Base-by-base conservation (phyloP, 2,797 vertebrate species). In the Ctenochaetus hawaiiensis region DNA sequence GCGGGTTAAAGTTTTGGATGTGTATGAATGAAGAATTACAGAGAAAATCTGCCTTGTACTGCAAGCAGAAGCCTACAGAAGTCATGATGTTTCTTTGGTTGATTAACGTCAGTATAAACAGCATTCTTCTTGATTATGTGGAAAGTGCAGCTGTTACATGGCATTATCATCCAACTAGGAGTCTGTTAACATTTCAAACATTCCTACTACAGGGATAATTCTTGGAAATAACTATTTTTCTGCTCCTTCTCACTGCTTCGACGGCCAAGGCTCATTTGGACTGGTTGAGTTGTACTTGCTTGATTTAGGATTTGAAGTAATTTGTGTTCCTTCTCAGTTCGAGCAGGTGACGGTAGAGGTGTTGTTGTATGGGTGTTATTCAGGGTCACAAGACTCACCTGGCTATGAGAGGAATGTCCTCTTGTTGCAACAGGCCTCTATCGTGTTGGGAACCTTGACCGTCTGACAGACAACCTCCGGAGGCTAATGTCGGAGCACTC, bases 321-420 rank as follows among this genome's bases (percentile, higher is more conserved):
- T 61, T 16, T 39, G 17, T 59, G 34, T 49, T 80, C 11, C 20
- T 20, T 51, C 58, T 56, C 39, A 26, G 34, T 72, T 4, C 2
- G 49, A 72, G 74, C 78, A 80, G 74, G 77, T 81, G 89, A 75
- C 58, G 18, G 79, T 49, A 12, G 53, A 78, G 71, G 52, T 75
- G 81, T 60, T 70, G 63, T 71, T 78, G 76, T 78, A 16, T 73
- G 69, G 67, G 77, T 83, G 87, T 67, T 86, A 72, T 82, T 90
- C 71, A 72, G 83, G 91, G 90, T 92, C 89, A 87, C 77, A 61
- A 53, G 67, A 74, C 83, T 90, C 89, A 88, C 86, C 89, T 91
- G 90, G 81, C 72, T 91, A 92, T 86, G 89, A 87, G 63, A 87
- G 92, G 93, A 95, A 95, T 94, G 89, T 93, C 83, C 52, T 92